A percentile compares a stretch with the other conserved stretches of the same genome.
These are phyloP conservation scores for Poliocrania exsul DNA, from an alignment of 2,797 vertebrate genomes.

Conservation along the genomic window DNA sequence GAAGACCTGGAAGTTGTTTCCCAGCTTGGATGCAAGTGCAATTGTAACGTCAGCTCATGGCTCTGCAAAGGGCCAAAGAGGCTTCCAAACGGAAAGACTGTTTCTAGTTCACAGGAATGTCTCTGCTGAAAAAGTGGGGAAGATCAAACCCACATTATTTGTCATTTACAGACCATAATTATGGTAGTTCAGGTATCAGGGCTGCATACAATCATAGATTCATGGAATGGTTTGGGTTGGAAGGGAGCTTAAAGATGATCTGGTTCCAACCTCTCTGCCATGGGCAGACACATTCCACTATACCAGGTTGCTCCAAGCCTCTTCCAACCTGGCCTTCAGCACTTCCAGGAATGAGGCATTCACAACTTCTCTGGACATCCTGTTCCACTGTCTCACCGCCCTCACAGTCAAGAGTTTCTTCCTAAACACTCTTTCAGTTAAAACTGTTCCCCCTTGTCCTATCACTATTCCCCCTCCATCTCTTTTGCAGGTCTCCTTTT, in stretches of 20 bases:
- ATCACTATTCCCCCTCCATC: neutral
- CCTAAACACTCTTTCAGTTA: neutral
- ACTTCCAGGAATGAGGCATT: neutral
- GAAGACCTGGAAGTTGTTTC: neutral
- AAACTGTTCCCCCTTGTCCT: neutral
- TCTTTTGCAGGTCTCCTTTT: no score
- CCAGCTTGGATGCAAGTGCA: neutral
- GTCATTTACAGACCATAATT: neutral
- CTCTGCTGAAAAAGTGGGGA: neutral
- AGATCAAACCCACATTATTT: neutral
- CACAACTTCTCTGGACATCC: neutral
- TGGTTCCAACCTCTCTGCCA: neutral
- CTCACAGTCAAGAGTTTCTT: neutral
- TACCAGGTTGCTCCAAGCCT: neutral
- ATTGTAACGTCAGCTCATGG: neutral
- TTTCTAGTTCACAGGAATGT: neutral
- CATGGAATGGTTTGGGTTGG: neutral
- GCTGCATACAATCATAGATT: neutral
- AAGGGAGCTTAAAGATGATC: neutral
- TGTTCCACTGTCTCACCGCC: neutral
- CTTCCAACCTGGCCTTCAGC: no score
- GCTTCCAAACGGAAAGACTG: accelerated
- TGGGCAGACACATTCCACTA: neutral
- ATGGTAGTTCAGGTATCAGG: neutral
- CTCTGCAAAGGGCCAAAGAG: neutral